Conservation (phyloP, 30 jellyfish, hydroid and myxozoan species). For the Nemopilema nomurai region DNA sequence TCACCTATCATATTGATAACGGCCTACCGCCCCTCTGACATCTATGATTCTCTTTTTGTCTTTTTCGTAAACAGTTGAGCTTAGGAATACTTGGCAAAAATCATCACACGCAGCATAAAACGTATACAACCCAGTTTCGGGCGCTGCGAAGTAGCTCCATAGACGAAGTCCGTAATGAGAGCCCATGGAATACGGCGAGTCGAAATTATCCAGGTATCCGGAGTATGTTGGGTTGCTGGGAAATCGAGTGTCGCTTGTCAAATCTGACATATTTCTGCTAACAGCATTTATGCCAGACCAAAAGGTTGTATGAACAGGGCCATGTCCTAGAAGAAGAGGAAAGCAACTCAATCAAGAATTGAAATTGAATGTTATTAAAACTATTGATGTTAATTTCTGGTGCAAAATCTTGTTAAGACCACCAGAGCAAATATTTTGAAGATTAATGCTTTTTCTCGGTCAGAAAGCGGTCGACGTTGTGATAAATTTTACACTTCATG, state of each 20-base stretch:
- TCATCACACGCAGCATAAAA: slow-evolving; percentile 80
- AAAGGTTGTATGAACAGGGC: slow-evolving; percentile 64
- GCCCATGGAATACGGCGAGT: slow-evolving; percentile 53
- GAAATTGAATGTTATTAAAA: neutral
- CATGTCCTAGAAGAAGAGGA: slow-evolving; percentile 36
- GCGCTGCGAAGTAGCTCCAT: slow-evolving; percentile 75
- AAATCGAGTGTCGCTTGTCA: slow-evolving; percentile 68
- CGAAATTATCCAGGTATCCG: slow-evolving; percentile 81
- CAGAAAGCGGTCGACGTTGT: no score
- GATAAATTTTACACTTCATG: no score
- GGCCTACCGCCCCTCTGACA: slow-evolving; percentile 34
- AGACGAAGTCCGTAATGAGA: slow-evolving; percentile 61
- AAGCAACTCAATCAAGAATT: neutral
- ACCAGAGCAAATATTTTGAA: no score
- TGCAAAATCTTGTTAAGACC: no score
- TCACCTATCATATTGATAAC: slow-evolving; percentile 72
- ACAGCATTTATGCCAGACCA: slow-evolving; percentile 10
- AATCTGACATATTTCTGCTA: slow-evolving; percentile 3
- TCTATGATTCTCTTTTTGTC: slow-evolving; percentile 47
- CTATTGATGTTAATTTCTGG: no score
- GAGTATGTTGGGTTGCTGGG: slow-evolving; percentile 74
- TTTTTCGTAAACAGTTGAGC: slow-evolving; percentile 32
- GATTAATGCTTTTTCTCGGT: no score
- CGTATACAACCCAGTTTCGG: slow-evolving; percentile 74
- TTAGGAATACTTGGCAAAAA: slow-evolving; percentile 62